A percentile compares a stretch with the other conserved stretches of the same genome.
phyloP scores from a whole-genome alignment of 2,888 invertebrate species.

The Ganaspis brasiliensis region DNA sequence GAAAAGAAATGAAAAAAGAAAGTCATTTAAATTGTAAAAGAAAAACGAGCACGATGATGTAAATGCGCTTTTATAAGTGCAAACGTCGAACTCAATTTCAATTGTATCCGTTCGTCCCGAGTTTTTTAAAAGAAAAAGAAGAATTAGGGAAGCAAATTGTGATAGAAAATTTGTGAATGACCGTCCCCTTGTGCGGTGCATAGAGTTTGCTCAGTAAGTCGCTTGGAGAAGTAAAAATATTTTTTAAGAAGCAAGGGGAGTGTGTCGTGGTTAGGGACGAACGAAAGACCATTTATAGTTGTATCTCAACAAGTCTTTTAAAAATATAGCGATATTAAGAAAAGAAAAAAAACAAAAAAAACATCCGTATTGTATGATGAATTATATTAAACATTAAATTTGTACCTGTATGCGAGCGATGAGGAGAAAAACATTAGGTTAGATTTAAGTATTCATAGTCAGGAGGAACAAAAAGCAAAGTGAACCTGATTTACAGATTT shows the following conservation, averaged over 20 bases:
- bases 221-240: constrained; percentile 51
- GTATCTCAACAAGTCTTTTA: constrained; percentile 19
- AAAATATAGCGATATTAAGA: constrained; percentile 52
- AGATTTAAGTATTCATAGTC: constrained; percentile 27
- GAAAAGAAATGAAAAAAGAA: constrained; percentile 6
- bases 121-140: constrained; percentile 22
- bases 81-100: constrained; percentile 1
- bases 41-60: constrained; percentile 7
- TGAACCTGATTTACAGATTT: constrained; percentile 7
- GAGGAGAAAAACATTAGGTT: constrained; percentile 57
- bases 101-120: constrained; percentile 33
- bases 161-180: constrained; percentile 18
- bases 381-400: constrained; percentile 57
- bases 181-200: constrained; percentile 56
- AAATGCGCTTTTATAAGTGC: constrained; percentile 1
- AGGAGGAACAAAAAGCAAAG: constrained; percentile 25
- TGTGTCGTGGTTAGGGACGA: constrained; percentile 42
- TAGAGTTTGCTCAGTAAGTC: constrained; percentile 71
- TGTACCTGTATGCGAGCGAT: constrained; percentile 75
- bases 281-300: constrained; percentile 44
- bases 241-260: constrained; percentile 12
- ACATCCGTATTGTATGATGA: constrained; percentile 48
- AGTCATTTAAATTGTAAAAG: no score
- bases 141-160: constrained; percentile 31
- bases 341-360: no score